These are phyloP conservation scores for Tinamus major DNA, from an alignment of 2,797 vertebrate genomes.

Conservation along the genomic window DNA sequence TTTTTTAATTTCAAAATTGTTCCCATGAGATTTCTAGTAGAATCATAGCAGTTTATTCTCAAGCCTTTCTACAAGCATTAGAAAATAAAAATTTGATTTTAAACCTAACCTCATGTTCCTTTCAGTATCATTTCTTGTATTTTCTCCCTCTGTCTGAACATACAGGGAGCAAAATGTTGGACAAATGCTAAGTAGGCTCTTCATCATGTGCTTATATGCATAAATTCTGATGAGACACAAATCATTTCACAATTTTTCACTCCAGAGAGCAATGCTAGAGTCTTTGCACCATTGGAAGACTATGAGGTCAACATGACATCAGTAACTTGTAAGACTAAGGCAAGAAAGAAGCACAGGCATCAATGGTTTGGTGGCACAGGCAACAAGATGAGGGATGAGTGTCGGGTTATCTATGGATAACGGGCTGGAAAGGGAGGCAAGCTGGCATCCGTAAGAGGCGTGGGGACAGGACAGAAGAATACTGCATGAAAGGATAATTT, in stretches of 20 bases:
- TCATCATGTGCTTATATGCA: neutral
- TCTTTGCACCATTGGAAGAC: constrained; percentile 4
- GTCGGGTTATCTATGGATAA: neutral
- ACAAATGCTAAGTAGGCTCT: neutral
- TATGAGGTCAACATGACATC: neutral
- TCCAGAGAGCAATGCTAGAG: neutral
- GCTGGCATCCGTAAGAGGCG: fast-evolving
- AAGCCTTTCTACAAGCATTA: neutral
- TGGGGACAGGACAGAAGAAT: neutral
- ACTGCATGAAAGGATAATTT: neutral
- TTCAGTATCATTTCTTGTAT: neutral
- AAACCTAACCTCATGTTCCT: neutral
- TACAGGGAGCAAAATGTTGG: neutral
- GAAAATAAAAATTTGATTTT: neutral
- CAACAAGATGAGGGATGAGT: neutral
- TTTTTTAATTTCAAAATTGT: neutral
- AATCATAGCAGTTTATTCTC: neutral
- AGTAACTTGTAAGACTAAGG: neutral
- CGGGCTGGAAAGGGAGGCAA: neutral
- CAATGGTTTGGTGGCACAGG: neutral
- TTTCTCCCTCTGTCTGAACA: neutral
- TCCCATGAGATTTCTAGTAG: neutral
- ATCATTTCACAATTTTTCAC: neutral
- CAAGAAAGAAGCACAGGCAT: neutral
- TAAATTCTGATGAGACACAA: fast-evolving